Conservation (phyloP, 2,888 invertebrate genomes). For the Cryptus viduatorius region DNA sequence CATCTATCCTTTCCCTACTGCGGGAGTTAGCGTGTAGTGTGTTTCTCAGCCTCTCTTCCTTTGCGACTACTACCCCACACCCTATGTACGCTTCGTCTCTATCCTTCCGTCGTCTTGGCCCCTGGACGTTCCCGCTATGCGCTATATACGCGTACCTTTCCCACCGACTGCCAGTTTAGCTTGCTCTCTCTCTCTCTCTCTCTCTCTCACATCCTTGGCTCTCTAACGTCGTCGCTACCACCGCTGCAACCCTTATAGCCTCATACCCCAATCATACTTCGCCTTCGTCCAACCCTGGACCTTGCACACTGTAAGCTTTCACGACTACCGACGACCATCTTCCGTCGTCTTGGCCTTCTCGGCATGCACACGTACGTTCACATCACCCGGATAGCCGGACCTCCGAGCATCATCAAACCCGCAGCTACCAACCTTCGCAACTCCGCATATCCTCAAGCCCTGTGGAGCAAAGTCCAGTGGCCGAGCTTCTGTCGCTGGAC, state of each 20-base stretch:
- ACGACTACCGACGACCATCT: slow-evolving; percentile 51
- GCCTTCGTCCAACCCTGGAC: slow-evolving; percentile 54
- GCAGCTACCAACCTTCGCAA: slow-evolving; percentile 32
- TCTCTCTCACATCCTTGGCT: slow-evolving; percentile 35
- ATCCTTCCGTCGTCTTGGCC: slow-evolving; percentile 60
- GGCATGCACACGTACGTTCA: slow-evolving; percentile 53
- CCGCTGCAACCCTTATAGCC: slow-evolving; percentile 51
- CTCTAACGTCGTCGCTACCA: slow-evolving; percentile 52
- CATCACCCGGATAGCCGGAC: slow-evolving; percentile 49
- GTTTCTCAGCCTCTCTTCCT: slow-evolving; percentile 65
- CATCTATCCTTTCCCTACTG: slow-evolving; percentile 53
- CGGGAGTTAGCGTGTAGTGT: slow-evolving; percentile 9
- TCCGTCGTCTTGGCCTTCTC: slow-evolving; percentile 41
- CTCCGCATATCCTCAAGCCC: not conserved
- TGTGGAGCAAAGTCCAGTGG: not conserved
- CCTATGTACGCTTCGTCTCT: slow-evolving; percentile 49
- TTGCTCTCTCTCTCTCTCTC: slow-evolving; percentile 18
- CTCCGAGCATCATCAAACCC: slow-evolving; percentile 57
- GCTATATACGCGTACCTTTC: slow-evolving; percentile 47
- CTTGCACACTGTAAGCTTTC: slow-evolving; percentile 55
- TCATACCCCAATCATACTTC: slow-evolving; percentile 49
- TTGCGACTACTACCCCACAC: slow-evolving; percentile 25
- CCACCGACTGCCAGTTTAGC: slow-evolving; percentile 35
- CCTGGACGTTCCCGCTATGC: slow-evolving; percentile 55
- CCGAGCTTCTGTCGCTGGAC: not conserved